phyloP scores from a whole-genome alignment of 1,140 invertebrate species.

The Sinonovacula constricta region DNA sequence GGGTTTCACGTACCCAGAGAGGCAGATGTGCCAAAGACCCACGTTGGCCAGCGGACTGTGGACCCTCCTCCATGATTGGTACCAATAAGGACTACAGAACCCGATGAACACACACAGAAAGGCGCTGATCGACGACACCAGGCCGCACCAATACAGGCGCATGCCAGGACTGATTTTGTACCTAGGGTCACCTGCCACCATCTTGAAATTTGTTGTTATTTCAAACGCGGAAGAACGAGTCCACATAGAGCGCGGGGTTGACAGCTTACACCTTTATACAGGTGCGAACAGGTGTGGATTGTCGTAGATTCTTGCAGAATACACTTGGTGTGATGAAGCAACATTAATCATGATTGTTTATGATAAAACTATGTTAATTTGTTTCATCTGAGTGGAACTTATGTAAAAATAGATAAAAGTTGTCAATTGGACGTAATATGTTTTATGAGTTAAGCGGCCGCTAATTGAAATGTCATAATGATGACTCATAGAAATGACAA shows the following conservation, averaged over 20 bases:
- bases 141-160: constrained; percentile 63
- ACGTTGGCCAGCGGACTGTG: constrained; percentile 86
- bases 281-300: neutral
- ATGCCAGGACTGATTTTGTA: constrained; percentile 45
- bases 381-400: too few relatives aligned
- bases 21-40: constrained; percentile 98
- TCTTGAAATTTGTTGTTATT: constrained; percentile 51
- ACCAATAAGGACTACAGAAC: constrained; percentile 97
- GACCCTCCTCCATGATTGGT: constrained; percentile 94
- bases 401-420: too few relatives aligned
- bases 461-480: too few relatives aligned
- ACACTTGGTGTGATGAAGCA: too few relatives aligned
- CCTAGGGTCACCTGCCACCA: constrained; percentile 54
- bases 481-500: too few relatives aligned
- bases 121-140: constrained; percentile 67
- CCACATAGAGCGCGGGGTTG: constrained; percentile 14
- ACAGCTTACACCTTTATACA: constrained; percentile 7
- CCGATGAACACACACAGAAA: constrained; percentile 85
- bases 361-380: too few relatives aligned
- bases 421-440: too few relatives aligned
- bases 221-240: neutral
- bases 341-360: too few relatives aligned
- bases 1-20: constrained; percentile 93
- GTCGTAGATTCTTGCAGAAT: too few relatives aligned
- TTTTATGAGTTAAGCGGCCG: too few relatives aligned